Percentiles rank a stretch among this genome's conserved stretches.
These are phyloP conservation scores for Cacatua alba DNA, from an alignment of 2,113 vertebrate species.

Conservation along the genomic window DNA sequence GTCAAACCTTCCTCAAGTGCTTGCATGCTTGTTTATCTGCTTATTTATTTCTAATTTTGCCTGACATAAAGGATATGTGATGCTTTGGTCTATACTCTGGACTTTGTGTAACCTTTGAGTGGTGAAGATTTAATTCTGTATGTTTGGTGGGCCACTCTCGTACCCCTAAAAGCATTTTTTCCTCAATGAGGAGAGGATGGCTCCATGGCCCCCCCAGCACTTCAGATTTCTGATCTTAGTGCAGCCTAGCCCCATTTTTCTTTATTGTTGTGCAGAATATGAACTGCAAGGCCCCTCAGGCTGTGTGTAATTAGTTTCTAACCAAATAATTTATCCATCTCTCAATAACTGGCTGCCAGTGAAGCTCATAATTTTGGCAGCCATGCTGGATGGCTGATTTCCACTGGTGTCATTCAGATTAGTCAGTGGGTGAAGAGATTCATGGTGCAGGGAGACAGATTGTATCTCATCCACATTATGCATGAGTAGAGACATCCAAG, in stretches of 20 bases:
- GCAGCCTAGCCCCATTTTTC: constrained; percentile 14
- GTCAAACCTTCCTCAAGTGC: background rate
- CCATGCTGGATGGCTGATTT: constrained; percentile 30
- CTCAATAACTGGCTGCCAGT: constrained; percentile 49
- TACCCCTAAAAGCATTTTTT: background rate
- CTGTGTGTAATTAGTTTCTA: constrained; percentile 47
- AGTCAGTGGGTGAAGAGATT: constrained; percentile 36
- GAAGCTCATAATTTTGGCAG: constrained; percentile 47
- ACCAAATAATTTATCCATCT: constrained; percentile 58
- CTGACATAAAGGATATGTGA: background rate
- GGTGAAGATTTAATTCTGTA: background rate
- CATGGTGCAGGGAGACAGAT: constrained; percentile 1
- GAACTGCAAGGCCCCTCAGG: background rate
- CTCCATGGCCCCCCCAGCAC: background rate
- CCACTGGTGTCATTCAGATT: constrained; percentile 50
- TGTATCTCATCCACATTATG: constrained; percentile 12
- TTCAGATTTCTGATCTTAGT: background rate
- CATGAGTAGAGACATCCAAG: background rate
- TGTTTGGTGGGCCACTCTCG: background rate
- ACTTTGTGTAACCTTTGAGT: background rate
- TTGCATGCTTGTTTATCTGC: background rate
- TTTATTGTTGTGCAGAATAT: background rate
- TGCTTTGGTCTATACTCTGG: background rate
- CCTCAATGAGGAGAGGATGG: background rate
- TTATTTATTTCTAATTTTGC: background rate